Base-by-base conservation (phyloP, 2,113 vertebrate species). In the Seriola aureovittata region DNA sequence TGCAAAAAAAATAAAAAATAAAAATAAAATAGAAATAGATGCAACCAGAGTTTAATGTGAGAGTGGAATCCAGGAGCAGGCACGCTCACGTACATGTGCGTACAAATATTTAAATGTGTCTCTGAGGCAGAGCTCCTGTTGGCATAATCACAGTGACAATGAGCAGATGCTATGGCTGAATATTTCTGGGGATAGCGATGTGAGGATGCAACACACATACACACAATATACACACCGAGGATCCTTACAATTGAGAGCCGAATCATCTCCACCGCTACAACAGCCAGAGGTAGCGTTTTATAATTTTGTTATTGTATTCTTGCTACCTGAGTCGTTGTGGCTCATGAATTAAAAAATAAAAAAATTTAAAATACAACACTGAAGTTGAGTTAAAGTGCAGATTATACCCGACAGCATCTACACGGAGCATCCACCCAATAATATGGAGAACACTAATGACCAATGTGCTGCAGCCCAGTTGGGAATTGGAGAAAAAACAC, bases 71-170 rank as follows among this genome's bases (percentile, higher is more conserved):
- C 25, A 36, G 62, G 38, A 13, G n/a, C 52, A 63, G 48, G 60
- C 34, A 38, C 36, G 46, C 65, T 19, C 32, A 17, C 38, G 16
- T 48, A 17, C 60, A 34, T 42, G 46, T 40, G 21, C 29, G 62
- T 32, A 21, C 59, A 78, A 78, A 85, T 66, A 83, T 87, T 83
- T 54, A 69, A 66, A 73, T 71, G 58, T 48, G 44, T 23, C 65
- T 59, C 42, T 21, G 36, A 69, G 62, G 71, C 77, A 65, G 32
- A 75, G 73, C 32, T 54, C 17, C 23, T 78, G 46, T 82, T 80
- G 23, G 75, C 69, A 80, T 82, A 78, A 78, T 80, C 67, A 67
- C 50, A 55, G 14, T 44, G 54, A 76, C 71, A 74, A 52, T 32
- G 65, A 67, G 72, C 40, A 70, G 55, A 85, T 77, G 52, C 40